Evolutionary conservation across 2,888 invertebrate genomes (phyloP).

Genomic region (Octonoba sinensis): DNA sequence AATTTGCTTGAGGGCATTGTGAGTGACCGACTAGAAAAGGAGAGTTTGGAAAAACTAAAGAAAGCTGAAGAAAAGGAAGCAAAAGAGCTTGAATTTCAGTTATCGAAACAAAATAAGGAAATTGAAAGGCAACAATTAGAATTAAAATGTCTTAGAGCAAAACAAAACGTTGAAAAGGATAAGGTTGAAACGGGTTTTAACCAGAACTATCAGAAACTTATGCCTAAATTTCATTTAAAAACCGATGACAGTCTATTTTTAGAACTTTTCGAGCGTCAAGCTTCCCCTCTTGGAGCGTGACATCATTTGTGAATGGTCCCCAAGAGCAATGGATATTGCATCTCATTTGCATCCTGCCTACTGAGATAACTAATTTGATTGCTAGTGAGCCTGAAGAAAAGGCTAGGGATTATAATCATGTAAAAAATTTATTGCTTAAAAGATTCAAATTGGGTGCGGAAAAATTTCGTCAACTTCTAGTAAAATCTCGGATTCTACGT

Average conservation of each 20-base stretch:
- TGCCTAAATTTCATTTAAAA: neutral
- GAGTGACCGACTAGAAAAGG: neutral
- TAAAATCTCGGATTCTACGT: neutral
- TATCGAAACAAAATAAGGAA: neutral
- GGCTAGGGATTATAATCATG: neutral
- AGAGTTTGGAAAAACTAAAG: neutral
- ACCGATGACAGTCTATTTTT: constrained; percentile 1
- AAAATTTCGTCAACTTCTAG: neutral
- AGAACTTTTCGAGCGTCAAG: constrained; percentile 6
- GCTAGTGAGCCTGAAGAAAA: constrained; percentile 5
- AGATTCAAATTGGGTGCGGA: neutral
- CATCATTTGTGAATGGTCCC: no score
- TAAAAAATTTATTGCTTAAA: constrained; percentile 9
- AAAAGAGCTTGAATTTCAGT: neutral
- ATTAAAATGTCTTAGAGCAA: no score
- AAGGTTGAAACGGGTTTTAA: no score
- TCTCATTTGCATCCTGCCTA: constrained; percentile 2
- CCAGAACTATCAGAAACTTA: no score
- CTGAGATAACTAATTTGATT: neutral
- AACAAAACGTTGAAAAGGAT: no score
- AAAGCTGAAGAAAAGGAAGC: neutral
- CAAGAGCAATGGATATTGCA: constrained; percentile 1
- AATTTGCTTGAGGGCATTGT: neutral
- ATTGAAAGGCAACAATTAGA: no score
- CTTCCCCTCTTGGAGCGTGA: no score